Percentiles rank a stretch among this genome's conserved stretches.
Evolutionary conservation across 92 coral and sea anemone genomes (phyloP).

Genomic region (Bergia sp.): DNA sequence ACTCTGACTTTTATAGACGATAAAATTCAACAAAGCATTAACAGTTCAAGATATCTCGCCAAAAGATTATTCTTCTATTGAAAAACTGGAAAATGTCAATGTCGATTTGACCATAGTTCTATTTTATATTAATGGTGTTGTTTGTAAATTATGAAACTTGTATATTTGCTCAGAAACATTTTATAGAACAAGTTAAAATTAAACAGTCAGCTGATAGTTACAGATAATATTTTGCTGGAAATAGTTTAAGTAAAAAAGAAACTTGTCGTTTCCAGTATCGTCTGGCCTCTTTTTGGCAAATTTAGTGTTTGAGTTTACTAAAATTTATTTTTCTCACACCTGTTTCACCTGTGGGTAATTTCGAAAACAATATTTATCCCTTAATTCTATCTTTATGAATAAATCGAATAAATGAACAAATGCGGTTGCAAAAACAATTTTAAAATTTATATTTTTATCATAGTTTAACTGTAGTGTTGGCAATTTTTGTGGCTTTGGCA

Average conservation of each 20-base stretch:
- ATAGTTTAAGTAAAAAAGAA: neutral
- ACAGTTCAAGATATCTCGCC: no score
- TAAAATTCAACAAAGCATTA: no score
- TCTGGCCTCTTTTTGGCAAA: neutral
- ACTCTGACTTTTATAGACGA: no score
- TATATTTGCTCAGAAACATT: no score
- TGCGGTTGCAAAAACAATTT: neutral
- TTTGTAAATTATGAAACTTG: neutral
- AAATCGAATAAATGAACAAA: neutral
- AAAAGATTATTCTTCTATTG: no score
- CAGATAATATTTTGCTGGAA: neutral
- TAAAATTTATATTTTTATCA: neutral
- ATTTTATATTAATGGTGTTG: neutral
- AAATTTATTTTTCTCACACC: neutral
- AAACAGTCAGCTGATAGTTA: neutral
- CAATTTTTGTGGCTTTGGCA: neutral
- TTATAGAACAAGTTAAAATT: neutral
- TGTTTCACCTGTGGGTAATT: conserved; percentile 30
- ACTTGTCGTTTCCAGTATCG: neutral
- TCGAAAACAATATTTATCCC: neutral
- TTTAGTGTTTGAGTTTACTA: neutral
- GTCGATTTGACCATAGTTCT: neutral
- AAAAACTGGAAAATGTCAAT: neutral
- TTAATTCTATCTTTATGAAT: neutral
- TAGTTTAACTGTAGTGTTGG: neutral